Evolutionary conservation across 2,113 vertebrate species (phyloP).

Genomic region (Ochotona princeps): DNA sequence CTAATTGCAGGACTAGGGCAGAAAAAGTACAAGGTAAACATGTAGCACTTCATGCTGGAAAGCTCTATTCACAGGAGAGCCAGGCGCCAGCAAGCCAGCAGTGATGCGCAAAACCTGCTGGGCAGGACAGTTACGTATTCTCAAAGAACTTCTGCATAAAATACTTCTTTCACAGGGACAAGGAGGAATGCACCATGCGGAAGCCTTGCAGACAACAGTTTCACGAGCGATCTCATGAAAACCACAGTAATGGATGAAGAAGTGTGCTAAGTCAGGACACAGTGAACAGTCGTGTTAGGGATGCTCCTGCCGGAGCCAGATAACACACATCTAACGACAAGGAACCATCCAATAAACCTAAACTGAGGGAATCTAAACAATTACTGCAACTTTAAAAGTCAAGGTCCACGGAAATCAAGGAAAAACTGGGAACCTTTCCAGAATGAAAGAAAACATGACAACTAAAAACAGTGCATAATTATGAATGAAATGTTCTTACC

Average conservation of each 20-base stretch:
- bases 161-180: background rate
- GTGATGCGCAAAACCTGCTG: background rate
- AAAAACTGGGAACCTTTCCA: background rate
- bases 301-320: background rate
- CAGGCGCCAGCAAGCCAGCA: too few relatives aligned
- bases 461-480: background rate
- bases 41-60: background rate
- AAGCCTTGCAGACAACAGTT: background rate
- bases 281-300: background rate
- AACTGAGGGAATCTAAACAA: background rate
- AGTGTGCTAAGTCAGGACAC: background rate
- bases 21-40: background rate
- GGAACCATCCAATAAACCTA: constrained; percentile 3
- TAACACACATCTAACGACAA: background rate
- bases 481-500: background rate
- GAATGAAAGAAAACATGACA: background rate
- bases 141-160: background rate
- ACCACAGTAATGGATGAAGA: background rate
- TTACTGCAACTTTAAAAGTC: background rate
- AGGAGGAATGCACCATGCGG: background rate
- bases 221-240: background rate
- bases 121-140: constrained; percentile 3
- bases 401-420: background rate
- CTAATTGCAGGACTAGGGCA: background rate
- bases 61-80: background rate